These are phyloP conservation scores for Barnardius zonarius DNA, from an alignment of 2,113 vertebrate species.

Conservation along the genomic window DNA sequence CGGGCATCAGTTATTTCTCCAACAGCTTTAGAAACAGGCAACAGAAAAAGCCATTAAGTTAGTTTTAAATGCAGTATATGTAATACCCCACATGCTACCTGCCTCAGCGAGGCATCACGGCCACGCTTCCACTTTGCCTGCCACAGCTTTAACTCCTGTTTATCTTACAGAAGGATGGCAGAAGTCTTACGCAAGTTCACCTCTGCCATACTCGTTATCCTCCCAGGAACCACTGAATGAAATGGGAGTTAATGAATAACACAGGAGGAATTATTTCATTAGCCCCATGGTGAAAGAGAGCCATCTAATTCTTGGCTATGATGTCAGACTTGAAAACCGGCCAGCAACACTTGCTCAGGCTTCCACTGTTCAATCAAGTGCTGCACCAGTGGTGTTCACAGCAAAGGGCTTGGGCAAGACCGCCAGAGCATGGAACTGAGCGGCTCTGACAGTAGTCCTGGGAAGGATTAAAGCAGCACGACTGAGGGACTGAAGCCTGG, in stretches of 20 bases:
- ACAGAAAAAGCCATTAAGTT: not conserved
- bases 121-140: not conserved
- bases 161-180: conserved; percentile 30
- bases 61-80: not conserved
- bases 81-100: not conserved
- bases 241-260: conserved; percentile 62
- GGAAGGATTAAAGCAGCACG: not conserved
- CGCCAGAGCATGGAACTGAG: not conserved
- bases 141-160: not conserved
- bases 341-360: conserved; percentile 11
- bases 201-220: not conserved
- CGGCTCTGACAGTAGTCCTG: not conserved
- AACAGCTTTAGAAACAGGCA: not conserved
- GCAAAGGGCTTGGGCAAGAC: not conserved
- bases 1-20: not conserved
- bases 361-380: not conserved
- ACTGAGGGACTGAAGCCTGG: not conserved
- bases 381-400: not conserved
- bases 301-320: conserved; percentile 40
- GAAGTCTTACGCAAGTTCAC: conserved; percentile 39
- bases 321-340: conserved; percentile 51
- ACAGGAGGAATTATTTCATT: conserved; percentile 56
- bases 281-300: conserved; percentile 23
- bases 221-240: conserved; percentile 41
- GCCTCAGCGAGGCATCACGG: not conserved